Conservation (phyloP, 2,113 vertebrate species). For the Trematocara macrostoma region DNA sequence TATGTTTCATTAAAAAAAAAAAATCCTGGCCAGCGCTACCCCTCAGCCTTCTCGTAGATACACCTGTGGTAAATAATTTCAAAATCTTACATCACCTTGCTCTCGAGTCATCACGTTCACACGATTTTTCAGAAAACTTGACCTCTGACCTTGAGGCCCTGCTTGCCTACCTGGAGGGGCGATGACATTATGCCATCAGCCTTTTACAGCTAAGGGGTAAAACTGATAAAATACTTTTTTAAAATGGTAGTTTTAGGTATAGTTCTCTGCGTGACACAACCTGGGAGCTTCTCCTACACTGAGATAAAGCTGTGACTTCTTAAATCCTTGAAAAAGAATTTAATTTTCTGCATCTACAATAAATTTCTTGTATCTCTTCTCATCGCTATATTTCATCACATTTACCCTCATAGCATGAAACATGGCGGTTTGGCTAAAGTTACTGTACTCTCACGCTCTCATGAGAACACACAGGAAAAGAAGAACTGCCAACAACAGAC, state of each 20-base stretch:
- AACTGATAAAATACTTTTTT: neutral
- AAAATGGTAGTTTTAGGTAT: neutral
- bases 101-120: neutral
- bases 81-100: neutral
- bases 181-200: neutral
- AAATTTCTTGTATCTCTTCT: neutral
- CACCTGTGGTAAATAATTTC: neutral
- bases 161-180: neutral
- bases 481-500: constrained; percentile 35
- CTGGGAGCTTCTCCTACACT: neutral
- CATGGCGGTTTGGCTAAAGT: neutral
- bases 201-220: neutral
- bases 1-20: neutral
- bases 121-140: neutral
- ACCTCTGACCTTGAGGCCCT: neutral
- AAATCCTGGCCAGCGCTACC: neutral
- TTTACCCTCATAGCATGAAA: neutral
- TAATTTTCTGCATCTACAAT: neutral
- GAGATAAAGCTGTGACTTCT: neutral
- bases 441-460: constrained; percentile 15
- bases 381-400: neutral
- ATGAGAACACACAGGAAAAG: constrained; percentile 34
- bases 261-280: neutral
- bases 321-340: neutral
- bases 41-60: neutral